Percentiles rank a stretch among this genome's conserved stretches.
phyloP scores from a whole-genome alignment of 2,797 vertebrate genomes.

The Limnodromus scolopaceus region DNA sequence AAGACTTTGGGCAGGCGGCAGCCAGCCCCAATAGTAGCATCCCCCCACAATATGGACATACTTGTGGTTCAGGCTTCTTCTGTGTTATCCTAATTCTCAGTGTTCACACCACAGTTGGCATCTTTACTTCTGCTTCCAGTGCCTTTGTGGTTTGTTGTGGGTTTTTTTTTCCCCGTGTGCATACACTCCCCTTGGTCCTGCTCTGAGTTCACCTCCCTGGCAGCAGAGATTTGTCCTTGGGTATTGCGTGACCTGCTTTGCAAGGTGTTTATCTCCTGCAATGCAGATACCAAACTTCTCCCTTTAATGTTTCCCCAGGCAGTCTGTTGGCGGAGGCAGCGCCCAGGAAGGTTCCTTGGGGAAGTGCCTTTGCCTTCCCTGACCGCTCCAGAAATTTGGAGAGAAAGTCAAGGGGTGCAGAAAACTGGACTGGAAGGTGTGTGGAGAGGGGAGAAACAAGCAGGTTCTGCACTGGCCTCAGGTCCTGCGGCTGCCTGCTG shows the following conservation, averaged over 20 bases:
- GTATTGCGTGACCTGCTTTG: constrained; percentile 19
- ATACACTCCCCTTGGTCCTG: not conserved
- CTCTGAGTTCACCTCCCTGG: not conserved
- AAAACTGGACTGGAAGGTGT: not conserved
- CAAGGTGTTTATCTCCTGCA: constrained; percentile 50
- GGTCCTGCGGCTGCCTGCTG: not conserved
- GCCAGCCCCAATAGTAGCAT: accelerated
- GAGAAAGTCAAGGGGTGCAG: not conserved
- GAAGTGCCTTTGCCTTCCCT: not conserved
- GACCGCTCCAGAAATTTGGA: not conserved
- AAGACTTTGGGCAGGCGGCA: not conserved
- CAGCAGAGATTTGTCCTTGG: constrained; percentile 36
- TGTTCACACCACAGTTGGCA: not conserved
- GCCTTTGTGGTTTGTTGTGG: not conserved
- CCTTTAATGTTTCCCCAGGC: not conserved
- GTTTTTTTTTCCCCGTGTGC: accelerated
- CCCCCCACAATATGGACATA: accelerated
- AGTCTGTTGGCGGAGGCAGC: not conserved
- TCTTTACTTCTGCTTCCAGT: not conserved
- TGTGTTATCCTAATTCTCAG: not conserved
- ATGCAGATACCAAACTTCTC: constrained; percentile 22
- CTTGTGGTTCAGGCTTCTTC: not conserved
- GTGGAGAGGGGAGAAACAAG: not conserved
- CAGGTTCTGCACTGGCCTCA: not conserved
- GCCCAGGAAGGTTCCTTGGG: not conserved